Evolutionary conservation across 37 sponge, comb jelly and placozoan genomes (phyloP), one percentile per base, ranked within the genome.

Genomic region (Ianthella basta): DNA sequence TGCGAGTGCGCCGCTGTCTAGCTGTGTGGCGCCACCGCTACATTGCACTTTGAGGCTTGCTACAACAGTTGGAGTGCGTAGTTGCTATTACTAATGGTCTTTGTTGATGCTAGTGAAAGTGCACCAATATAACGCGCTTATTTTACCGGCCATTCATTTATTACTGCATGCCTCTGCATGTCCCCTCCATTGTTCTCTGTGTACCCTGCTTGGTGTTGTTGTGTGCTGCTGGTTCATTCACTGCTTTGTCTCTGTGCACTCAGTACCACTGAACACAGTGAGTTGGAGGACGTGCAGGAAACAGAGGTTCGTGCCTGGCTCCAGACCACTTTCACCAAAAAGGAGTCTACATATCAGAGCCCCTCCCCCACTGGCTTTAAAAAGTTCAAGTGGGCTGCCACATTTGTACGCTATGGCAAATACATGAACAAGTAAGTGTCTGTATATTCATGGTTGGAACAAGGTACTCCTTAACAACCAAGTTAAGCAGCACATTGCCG

Each of bases 291-390:
- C 2, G 86, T 86, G 56, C 20, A 70, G 27, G 79, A 89, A 35
- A 39, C 60, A 14, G 82, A 90, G 34, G 94, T 94, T 24, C 41
- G 91, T 18, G 91, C 60, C 16, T 94, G 94, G 94, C 86, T 94
- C 19, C 39, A 78, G 30, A 56, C 94, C 41, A 90, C 91, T 6
- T 94, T 91, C 81, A 94, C 94, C 1, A 18, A 36, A 27, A 60
- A 35, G 34, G 35, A 55, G 0, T 86, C 86, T 8, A n/a, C n/a
- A 6, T 54, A 56, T 36, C 40, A 55, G 33, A 37, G 32, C 23
- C 24, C 53, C 14, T 29, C n/a, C 37, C 0, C 33, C 23, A n/a
- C 20, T 25, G 3, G 60, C 56, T 14, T 55, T 70, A 38, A 30
- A 20, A 34, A 82, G 67, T 92, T 92, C 81, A 88, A 83, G 38